Percentiles rank a stretch among this genome's conserved stretches.
Conservation (phyloP, 2,797 vertebrate species). For the Chelonia mydas region DNA sequence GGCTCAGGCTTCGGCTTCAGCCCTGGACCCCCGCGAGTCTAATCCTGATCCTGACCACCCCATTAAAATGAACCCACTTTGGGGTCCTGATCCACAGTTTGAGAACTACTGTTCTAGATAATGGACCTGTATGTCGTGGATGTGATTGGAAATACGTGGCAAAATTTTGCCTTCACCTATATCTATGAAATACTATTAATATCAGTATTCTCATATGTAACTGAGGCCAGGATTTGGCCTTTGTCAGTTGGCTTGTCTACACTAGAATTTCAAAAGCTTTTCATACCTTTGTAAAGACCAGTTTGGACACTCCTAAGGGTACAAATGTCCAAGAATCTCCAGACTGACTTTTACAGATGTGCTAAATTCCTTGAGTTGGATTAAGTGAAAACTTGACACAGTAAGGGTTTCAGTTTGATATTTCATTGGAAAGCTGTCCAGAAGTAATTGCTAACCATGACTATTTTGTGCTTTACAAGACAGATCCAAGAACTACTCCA, state of each 20-base stretch:
- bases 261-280: background rate
- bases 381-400: too few relatives aligned
- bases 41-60: too few relatives aligned
- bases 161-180: background rate
- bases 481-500: background rate
- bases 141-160: background rate
- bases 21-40: too few relatives aligned
- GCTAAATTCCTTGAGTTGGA: background rate
- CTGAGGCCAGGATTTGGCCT: background rate
- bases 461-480: background rate
- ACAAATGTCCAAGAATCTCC: background rate
- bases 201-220: background rate
- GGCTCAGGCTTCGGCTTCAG: too few relatives aligned
- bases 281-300: background rate
- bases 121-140: background rate
- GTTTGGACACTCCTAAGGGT: background rate
- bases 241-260: background rate
- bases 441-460: background rate
- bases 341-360: background rate
- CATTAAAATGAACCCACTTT: too few relatives aligned
- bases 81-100: too few relatives aligned
- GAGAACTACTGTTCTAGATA: background rate
- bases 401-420: background rate
- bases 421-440: constrained; percentile 3
- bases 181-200: background rate